phyloP scores from a whole-genome alignment of 2,113 vertebrate species.

The Phodopus roborovskii region DNA sequence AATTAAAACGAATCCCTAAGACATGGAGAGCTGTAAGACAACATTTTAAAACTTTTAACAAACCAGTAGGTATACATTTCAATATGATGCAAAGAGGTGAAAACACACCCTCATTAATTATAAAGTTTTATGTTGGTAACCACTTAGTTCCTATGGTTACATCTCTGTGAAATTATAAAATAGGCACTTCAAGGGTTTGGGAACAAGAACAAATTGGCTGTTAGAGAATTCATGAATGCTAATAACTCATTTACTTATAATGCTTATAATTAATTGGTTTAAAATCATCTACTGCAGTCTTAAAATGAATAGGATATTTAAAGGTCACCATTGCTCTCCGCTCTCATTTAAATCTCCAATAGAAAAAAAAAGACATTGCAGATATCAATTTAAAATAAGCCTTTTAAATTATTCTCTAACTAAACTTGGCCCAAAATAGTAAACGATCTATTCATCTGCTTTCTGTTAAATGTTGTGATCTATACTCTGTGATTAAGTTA shows the following conservation, averaged over 20 bases:
- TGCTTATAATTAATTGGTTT: slow-evolving; percentile 87
- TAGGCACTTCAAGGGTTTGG: slow-evolving; percentile 83
- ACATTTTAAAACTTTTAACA: slow-evolving; percentile 56
- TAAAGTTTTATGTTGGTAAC: slow-evolving; percentile 85
- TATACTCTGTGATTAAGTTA: slow-evolving; percentile 33
- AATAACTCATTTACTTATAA: slow-evolving; percentile 88
- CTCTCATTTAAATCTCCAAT: slow-evolving; percentile 78
- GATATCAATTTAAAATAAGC: slow-evolving; percentile 73
- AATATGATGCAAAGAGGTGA: slow-evolving; percentile 78
- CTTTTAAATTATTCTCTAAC: slow-evolving; percentile 65
- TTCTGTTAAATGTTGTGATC: slow-evolving; percentile 43
- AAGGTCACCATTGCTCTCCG: slow-evolving; percentile 83
- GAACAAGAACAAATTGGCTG: slow-evolving; percentile 85
- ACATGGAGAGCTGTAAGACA: slow-evolving; percentile 23
- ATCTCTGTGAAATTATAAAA: slow-evolving; percentile 85
- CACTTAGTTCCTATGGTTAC: slow-evolving; percentile 87
- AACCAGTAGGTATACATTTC: slow-evolving; percentile 66
- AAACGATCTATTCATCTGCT: not conserved
- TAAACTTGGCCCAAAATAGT: slow-evolving; percentile 41
- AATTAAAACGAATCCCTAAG: not conserved
- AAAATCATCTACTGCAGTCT: slow-evolving; percentile 80
- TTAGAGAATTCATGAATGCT: slow-evolving; percentile 87
- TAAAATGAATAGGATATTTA: slow-evolving; percentile 80
- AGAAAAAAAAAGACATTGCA: slow-evolving; percentile 73
- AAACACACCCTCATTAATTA: slow-evolving; percentile 83